Evolutionary conservation across 2,888 invertebrate genomes (phyloP).

Genomic region (Slavum lentiscoides): DNA sequence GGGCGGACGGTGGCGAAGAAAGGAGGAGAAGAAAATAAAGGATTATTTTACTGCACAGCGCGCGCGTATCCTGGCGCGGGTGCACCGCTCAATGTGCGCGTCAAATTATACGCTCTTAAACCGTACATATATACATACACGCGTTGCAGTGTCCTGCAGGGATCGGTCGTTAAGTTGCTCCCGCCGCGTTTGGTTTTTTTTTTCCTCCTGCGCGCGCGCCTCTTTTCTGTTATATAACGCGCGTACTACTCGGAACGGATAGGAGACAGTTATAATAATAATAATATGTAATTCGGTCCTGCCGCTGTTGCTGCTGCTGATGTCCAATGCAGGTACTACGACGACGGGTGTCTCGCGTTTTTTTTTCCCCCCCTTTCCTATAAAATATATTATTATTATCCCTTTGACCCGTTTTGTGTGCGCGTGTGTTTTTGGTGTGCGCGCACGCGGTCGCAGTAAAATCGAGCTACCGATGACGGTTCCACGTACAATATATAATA

Average conservation of each 20-base stretch:
- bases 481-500: neutral
- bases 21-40: neutral
- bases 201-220: no score
- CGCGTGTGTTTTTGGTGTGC: neutral
- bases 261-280: conserved; percentile 17
- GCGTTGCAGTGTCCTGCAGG: neutral
- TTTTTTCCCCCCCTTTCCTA: neutral
- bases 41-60: conserved; percentile 5
- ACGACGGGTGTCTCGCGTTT: no score
- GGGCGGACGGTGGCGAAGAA: no score
- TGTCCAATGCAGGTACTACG: neutral
- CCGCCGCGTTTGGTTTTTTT: neutral
- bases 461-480: conserved; percentile 43
- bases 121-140: neutral
- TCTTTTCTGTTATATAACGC: neutral
- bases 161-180: conserved; percentile 35
- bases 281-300: neutral
- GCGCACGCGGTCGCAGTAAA: conserved; percentile 40
- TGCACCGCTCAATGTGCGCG: no score
- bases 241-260: neutral
- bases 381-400: neutral
- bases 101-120: conserved; percentile 28
- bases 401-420: conserved; percentile 20
- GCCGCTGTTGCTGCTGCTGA: neutral
- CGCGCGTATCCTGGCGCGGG: neutral